phyloP scores from a whole-genome alignment of 2,888 invertebrate species.

The Morpho deidamia region DNA sequence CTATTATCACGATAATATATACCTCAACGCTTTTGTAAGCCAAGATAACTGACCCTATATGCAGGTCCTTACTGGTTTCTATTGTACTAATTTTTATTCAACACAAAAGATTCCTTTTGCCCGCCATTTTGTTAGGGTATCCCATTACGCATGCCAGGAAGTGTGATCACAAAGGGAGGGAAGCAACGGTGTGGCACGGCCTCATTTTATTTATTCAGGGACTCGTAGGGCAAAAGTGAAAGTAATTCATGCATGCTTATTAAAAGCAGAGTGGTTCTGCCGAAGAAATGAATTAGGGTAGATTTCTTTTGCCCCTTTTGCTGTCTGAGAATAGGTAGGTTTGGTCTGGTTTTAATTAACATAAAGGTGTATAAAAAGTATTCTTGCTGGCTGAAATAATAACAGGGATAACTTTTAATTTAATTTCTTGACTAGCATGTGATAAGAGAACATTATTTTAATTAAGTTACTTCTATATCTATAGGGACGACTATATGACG shows the following conservation, averaged over 20 bases:
- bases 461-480: no score
- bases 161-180: constrained; percentile 60
- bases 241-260: constrained; percentile 70
- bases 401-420: no score
- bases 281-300: constrained; percentile 45
- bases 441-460: no score
- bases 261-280: constrained; percentile 57
- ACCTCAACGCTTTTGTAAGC: constrained; percentile 1
- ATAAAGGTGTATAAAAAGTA: background rate
- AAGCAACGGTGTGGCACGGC: constrained; percentile 57
- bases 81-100: constrained; percentile 60
- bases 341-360: background rate
- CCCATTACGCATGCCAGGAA: constrained; percentile 68
- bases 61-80: constrained; percentile 27
- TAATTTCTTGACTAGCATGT: no score
- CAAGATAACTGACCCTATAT: constrained; percentile 24
- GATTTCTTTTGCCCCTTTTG: constrained; percentile 8
- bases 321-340: background rate
- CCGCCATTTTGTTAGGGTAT: constrained; percentile 58
- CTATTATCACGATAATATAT: background rate
- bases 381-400: background rate
- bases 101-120: constrained; percentile 52
- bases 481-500: no score
- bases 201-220: constrained; percentile 71
- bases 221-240: constrained; percentile 46